Percentiles rank a stretch among this genome's conserved stretches.
phyloP scores from a whole-genome alignment of 1,140 invertebrate genomes.

The Drosophila sproati region DNA sequence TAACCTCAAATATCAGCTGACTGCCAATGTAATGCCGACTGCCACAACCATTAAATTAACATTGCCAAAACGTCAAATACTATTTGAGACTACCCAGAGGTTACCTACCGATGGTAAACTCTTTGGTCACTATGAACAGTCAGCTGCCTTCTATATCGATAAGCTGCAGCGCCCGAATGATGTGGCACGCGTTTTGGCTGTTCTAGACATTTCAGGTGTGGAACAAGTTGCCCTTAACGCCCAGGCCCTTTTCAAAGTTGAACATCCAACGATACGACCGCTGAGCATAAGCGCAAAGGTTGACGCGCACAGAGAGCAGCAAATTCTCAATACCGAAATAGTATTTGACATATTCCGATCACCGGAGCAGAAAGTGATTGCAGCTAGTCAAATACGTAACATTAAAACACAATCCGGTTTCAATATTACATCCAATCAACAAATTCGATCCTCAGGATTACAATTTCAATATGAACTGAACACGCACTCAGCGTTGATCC shows the following conservation, averaged over 20 bases:
- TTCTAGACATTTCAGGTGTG: conserved; percentile 61
- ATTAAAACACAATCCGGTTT: conserved; percentile 46
- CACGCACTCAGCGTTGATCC: conserved; percentile 47
- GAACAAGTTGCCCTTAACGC: conserved; percentile 85
- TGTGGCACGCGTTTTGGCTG: conserved; percentile 73
- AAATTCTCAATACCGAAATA: conserved; percentile 85
- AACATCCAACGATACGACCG: conserved; percentile 88
- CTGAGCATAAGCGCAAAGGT: conserved; percentile 85
- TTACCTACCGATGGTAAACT: conserved; percentile 80
- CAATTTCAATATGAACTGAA: conserved; percentile 64
- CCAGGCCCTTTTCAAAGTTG: conserved; percentile 87
- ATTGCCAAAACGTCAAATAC: conserved; percentile 88
- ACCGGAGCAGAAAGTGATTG: conserved; percentile 87
- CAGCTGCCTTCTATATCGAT: conserved; percentile 88
- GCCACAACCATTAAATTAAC: conserved; percentile 86
- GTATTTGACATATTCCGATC: conserved; percentile 88
- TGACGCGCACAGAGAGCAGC: conserved; percentile 83
- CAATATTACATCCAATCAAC: conserved; percentile 54
- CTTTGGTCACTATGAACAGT: conserved; percentile 84
- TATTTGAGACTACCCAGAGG: conserved; percentile 86
- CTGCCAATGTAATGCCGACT: conserved; percentile 87
- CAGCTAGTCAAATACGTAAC: conserved; percentile 59
- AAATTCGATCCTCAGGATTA: conserved; percentile 63
- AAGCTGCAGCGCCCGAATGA: conserved; percentile 89
- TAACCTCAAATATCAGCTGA: conserved; percentile 89